These are phyloP conservation scores for Typhlichthys subterraneus DNA, from an alignment of 2,797 vertebrate genomes.

Conservation along the genomic window DNA sequence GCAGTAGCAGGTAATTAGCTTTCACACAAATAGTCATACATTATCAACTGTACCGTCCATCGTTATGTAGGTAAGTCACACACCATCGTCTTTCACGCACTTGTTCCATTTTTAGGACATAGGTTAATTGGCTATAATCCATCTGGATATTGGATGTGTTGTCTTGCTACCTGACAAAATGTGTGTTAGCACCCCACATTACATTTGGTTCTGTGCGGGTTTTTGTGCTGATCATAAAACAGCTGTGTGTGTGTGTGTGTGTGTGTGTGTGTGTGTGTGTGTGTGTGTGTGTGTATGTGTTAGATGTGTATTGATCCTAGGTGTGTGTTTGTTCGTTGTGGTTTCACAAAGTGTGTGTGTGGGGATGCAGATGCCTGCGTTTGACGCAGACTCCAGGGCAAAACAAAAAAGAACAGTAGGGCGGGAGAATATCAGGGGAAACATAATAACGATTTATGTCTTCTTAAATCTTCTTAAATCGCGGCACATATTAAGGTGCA, in stretches of 20 bases:
- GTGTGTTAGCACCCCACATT: background rate
- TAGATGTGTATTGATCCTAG: no score
- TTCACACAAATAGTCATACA: background rate
- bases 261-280: background rate
- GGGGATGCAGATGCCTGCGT: background rate
- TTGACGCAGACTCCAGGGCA: constrained; percentile 9
- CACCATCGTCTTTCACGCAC: constrained; percentile 17
- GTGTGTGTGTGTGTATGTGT: background rate
- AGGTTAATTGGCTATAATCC: constrained; percentile 8
- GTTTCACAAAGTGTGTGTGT: background rate
- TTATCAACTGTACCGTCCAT: background rate
- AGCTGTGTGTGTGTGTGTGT: background rate
- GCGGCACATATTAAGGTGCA: no score
- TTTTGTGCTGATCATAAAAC: background rate
- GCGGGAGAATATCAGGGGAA: constrained; percentile 20
- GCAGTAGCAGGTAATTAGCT: constrained; percentile 78
- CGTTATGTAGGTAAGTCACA: background rate
- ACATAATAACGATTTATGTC: constrained; percentile 35
- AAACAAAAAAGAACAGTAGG: constrained; percentile 15
- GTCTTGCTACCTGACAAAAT: constrained; percentile 1
- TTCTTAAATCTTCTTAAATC: constrained; percentile 24
- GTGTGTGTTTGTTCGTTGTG: no score
- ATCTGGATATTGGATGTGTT: constrained; percentile 3
- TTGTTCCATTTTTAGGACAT: constrained; percentile 12
- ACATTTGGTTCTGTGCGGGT: background rate